Evolutionary conservation across 2,888 invertebrate species (phyloP).

Genomic region (Drosophila anomalata): DNA sequence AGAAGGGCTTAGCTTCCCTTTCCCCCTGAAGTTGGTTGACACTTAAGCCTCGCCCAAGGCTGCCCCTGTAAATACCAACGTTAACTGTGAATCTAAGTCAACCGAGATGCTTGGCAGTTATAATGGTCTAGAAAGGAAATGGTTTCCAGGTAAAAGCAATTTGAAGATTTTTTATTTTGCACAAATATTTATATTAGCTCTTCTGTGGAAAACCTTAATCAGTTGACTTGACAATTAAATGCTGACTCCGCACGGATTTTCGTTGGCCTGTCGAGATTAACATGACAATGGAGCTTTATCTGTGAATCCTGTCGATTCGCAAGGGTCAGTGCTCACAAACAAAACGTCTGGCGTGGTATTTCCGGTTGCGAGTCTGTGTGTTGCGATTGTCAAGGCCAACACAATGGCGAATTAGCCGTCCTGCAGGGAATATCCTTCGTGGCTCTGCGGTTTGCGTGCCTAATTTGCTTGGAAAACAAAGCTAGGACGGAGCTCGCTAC

Average conservation of each 20-base stretch:
- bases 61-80: no score
- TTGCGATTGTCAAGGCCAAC: not conserved
- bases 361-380: slow-evolving; percentile 29
- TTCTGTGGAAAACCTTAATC: not conserved
- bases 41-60: not conserved
- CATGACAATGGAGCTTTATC: slow-evolving; percentile 33
- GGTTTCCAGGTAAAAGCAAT: not conserved
- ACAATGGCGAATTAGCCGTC: slow-evolving; percentile 39
- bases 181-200: not conserved
- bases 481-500: slow-evolving; percentile 4
- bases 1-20: not conserved
- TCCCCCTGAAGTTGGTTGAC: not conserved
- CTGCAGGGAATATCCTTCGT: slow-evolving; percentile 11
- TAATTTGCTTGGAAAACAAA: slow-evolving; percentile 36
- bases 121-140: not conserved
- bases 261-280: slow-evolving; percentile 14
- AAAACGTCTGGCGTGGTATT: slow-evolving; percentile 37
- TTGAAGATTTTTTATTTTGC: not conserved
- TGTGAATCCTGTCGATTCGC: slow-evolving; percentile 15
- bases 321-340: slow-evolving; percentile 29
- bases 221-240: slow-evolving; percentile 17
- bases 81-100: no score
- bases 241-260: slow-evolving; percentile 16
- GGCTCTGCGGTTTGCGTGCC: slow-evolving; percentile 36
- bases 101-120: no score